These are phyloP conservation scores for Formica exsecta DNA, from an alignment of 1,140 invertebrate genomes.

Conservation along the genomic window DNA sequence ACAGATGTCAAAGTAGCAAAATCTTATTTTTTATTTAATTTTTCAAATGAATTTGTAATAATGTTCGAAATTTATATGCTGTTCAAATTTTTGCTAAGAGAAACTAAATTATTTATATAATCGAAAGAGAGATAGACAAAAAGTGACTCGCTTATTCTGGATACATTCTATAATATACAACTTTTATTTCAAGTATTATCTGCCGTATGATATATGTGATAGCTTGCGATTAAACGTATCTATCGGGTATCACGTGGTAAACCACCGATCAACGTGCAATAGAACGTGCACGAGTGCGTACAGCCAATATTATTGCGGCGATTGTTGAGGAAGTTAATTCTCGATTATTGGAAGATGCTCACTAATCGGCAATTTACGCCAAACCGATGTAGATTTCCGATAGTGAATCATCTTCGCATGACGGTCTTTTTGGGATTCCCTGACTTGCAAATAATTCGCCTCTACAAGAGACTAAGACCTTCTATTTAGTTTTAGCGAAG, in stretches of 20 bases:
- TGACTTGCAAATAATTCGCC: constrained; percentile 48
- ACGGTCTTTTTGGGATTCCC: too few species aligned
- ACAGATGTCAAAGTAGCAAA: background rate
- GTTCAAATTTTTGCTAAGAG: too few species aligned
- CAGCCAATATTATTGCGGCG: constrained; percentile 3
- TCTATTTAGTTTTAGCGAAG: constrained; percentile 62
- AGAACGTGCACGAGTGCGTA: background rate
- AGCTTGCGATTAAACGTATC: background rate
- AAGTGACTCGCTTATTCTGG: background rate
- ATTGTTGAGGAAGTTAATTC: constrained; percentile 41
- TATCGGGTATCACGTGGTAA: constrained; percentile 1
- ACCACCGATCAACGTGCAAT: constrained; percentile 18
- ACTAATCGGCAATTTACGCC: constrained; percentile 51
- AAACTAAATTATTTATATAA: too few species aligned
- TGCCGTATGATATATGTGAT: background rate
- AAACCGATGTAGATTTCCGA: background rate
- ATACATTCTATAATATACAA: background rate
- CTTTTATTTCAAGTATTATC: constrained; percentile 23
- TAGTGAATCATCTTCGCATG: background rate
- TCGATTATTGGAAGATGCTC: background rate
- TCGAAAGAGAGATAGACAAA: background rate
- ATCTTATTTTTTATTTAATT: background rate
- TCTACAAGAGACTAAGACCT: constrained; percentile 13
- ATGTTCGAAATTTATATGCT: too few species aligned
- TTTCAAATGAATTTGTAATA: background rate